Base-by-base conservation (phyloP, 2,888 invertebrate species). In the Scotopteryx bipunctaria region DNA sequence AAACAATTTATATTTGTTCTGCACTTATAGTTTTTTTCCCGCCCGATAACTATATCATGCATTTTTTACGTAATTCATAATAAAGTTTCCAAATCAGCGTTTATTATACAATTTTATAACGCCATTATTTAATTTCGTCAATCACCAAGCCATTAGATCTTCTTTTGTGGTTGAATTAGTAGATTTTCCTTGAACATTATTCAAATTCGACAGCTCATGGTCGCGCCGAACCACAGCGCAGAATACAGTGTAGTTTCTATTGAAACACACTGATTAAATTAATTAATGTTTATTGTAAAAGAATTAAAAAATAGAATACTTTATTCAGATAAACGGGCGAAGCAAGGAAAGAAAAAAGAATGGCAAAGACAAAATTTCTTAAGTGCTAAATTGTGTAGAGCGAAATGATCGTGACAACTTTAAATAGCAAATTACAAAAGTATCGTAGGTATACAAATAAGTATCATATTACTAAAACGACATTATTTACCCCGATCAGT, bases 131-230 rank as follows among this genome's bases (percentile, higher is more conserved):
- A 43, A 38, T 53, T 43, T 29, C 19, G 21, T 36, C 40, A 36
- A 44, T 48, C 40, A 43, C 14, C 14, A 54, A 54, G 19, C 31
- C 27, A 44, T 33, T 33, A 29, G 32, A 53, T 37, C 17, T 32
- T 43, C 37, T 37, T 32, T 46, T 37, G 31, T 43, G 49, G 40
- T 14, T 17, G 33, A 38, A 43, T 50, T 43, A 50, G 38, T 25
- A 29, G 17, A 16, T 40, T 54, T 43, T 44, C 53, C 53, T 48
- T 25, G 17, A 44, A 35, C 21, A 36, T 47, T 35, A 47, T 47
- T 53, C 9, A 27, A 38, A 19, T 43, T 53, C 16, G 47, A 47
- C 38, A 48, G 37, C 6, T 42, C 46, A 38, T 27, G 37, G 42
- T 15, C 35, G 11, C 37, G 31, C 11, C 4, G 15, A 29, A 25